Evolutionary conservation across 2,113 vertebrate species (phyloP).

Genomic region (Phalacrocorax brasilianus): DNA sequence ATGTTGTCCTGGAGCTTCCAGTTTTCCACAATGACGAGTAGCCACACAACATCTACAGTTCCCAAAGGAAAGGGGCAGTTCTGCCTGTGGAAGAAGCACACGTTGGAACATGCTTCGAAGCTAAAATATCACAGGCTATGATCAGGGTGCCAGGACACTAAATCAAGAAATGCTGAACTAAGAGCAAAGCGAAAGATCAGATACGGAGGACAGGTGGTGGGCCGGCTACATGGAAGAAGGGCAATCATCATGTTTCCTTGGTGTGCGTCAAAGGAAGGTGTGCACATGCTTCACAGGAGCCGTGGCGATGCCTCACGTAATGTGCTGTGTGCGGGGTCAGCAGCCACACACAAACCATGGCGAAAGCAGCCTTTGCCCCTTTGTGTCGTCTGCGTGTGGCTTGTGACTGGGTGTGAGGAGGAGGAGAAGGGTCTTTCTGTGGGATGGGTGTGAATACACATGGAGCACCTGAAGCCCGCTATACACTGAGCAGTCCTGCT

Average conservation of each 20-base stretch:
- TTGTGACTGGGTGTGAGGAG: background rate
- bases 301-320: fast-evolving
- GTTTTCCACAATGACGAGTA: background rate
- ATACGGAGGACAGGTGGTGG: background rate
- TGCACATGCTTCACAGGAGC: background rate
- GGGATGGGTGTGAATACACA: background rate
- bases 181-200: background rate
- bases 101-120: fast-evolving
- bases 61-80: background rate
- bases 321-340: fast-evolving
- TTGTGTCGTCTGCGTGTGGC: fast-evolving
- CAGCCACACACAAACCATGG: background rate
- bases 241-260: fast-evolving
- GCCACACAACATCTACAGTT: background rate
- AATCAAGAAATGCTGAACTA: background rate
- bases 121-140: background rate
- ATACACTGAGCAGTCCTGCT: background rate
- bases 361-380: background rate
- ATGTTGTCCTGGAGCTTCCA: background rate
- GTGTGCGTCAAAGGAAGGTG: background rate
- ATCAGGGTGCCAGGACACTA: background rate
- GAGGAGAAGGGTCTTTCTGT: background rate
- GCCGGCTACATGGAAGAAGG: fast-evolving
- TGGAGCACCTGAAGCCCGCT: background rate
- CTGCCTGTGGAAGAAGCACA: background rate